Conservation (phyloP, 2,113 vertebrate genomes). For the Peromyscus leucopus region DNA sequence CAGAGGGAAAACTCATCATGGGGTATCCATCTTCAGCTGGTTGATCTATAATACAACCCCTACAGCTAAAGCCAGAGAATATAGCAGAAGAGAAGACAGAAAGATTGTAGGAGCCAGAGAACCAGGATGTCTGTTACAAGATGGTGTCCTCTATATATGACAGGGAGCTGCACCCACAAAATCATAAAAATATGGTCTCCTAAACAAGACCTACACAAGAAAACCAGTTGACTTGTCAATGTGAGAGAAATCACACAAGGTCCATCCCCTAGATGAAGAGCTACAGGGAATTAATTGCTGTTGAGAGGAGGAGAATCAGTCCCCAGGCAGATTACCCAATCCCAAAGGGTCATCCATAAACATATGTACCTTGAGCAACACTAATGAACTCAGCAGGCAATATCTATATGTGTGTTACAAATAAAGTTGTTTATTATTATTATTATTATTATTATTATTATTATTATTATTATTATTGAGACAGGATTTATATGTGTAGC, state of each 20-base stretch:
- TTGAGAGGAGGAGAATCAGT: background rate
- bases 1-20: background rate
- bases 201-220: background rate
- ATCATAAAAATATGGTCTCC: background rate
- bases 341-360: background rate
- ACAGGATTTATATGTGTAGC: background rate
- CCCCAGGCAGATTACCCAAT: background rate
- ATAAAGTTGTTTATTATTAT: background rate
- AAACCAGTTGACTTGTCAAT: background rate
- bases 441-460: too few species aligned
- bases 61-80: background rate
- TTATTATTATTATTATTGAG: too few species aligned
- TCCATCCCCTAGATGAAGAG: background rate
- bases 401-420: background rate
- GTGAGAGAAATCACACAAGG: background rate
- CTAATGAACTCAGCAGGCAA: background rate
- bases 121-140: background rate
- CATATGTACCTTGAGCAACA: background rate
- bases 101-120: background rate
- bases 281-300: background rate
- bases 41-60: background rate
- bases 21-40: background rate
- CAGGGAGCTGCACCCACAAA: background rate
- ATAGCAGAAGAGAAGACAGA: background rate
- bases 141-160: background rate